These are phyloP conservation scores for Buceros bicornis DNA, from an alignment of 2,797 vertebrate genomes.

Conservation along the genomic window DNA sequence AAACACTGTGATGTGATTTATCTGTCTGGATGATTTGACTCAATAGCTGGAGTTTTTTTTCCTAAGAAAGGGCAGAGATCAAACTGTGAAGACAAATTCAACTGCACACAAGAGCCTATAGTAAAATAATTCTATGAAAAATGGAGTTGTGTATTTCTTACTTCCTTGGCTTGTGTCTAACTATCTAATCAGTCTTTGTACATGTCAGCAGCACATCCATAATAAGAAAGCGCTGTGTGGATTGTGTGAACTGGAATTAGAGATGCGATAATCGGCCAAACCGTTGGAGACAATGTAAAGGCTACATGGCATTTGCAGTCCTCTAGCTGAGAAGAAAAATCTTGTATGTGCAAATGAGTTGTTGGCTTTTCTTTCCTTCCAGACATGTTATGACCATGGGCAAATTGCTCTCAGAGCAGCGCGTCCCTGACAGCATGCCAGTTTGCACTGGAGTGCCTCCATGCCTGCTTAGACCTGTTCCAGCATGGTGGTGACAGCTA, in stretches of 20 bases:
- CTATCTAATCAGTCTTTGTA: slow-evolving; percentile 75
- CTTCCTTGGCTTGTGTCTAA: slow-evolving; percentile 29
- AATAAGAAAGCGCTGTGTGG: slow-evolving; percentile 77
- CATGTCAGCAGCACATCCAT: slow-evolving; percentile 76
- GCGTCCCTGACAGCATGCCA: not conserved
- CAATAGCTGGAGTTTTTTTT: not conserved
- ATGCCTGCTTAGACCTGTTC: not conserved
- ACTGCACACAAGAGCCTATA: not conserved
- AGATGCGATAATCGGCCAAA: slow-evolving; percentile 75
- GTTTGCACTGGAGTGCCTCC: not conserved
- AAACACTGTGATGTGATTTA: not conserved
- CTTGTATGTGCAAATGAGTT: slow-evolving; percentile 18
- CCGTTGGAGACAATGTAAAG: slow-evolving; percentile 60
- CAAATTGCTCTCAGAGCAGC: not conserved
- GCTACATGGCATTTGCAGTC: slow-evolving; percentile 1
- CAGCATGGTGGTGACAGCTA: not conserved
- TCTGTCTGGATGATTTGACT: not conserved
- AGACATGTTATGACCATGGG: not conserved
- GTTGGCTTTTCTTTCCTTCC: not conserved
- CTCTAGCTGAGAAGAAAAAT: not conserved
- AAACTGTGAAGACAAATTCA: not conserved
- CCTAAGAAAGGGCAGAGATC: not conserved
- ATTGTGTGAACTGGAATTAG: slow-evolving; percentile 60
- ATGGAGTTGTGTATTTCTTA: slow-evolving; percentile 15
- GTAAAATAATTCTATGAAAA: slow-evolving; percentile 32